These are phyloP conservation scores for Aporophyla lueneburgensis DNA, from an alignment of 2,888 invertebrate genomes.

Conservation along the genomic window DNA sequence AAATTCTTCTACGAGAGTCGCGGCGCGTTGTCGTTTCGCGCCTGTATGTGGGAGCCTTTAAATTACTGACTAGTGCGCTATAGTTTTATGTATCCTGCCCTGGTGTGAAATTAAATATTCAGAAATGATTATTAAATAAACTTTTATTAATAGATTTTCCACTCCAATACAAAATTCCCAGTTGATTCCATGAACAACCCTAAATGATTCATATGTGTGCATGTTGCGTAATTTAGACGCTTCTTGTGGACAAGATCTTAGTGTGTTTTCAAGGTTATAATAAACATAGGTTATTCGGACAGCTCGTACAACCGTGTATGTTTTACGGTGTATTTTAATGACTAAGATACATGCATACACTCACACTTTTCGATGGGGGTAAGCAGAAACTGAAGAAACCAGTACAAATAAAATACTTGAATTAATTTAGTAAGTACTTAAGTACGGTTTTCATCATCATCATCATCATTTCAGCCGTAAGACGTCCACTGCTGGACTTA, in stretches of 20 bases:
- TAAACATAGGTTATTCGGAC: neutral
- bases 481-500: too few species aligned
- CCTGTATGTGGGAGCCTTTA: neutral
- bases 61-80: neutral
- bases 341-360: neutral
- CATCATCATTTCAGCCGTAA: too few species aligned
- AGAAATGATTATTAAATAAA: neutral
- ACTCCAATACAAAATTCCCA: neutral
- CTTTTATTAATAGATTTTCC: neutral
- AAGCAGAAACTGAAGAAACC: neutral
- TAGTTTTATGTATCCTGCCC: neutral
- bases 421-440: neutral
- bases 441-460: too few species aligned
- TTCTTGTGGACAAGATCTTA: conserved; percentile 6
- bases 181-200: neutral
- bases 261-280: conserved; percentile 16
- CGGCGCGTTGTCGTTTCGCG: too few species aligned
- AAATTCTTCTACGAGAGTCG: too few species aligned
- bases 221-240: neutral
- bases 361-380: neutral
- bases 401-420: neutral
- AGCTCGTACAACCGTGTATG: neutral
- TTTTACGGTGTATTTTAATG: neutral
- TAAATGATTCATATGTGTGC: neutral
- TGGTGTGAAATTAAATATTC: neutral